Evolutionary conservation across 1,140 invertebrate species (phyloP).

Genomic region (Helicoverpa armigera): DNA sequence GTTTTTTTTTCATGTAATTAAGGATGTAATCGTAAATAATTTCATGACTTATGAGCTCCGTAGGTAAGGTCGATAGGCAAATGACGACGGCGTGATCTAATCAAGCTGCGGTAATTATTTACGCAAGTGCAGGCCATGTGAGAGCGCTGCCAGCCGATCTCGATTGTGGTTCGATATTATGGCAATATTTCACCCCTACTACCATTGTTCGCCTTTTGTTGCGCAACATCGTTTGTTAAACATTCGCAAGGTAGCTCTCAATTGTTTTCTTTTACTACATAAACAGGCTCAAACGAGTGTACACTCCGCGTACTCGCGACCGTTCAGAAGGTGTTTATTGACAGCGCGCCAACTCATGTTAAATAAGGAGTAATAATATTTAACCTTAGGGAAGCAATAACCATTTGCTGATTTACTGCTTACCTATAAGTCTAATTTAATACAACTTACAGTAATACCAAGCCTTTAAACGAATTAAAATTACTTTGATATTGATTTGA

Average conservation of each 20-base stretch:
- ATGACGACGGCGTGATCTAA: constrained; percentile 20
- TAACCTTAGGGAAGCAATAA: not conserved
- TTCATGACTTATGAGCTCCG: not conserved
- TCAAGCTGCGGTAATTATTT: constrained; percentile 42
- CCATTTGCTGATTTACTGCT: not conserved
- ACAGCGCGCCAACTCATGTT: not conserved
- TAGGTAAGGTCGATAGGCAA: not conserved
- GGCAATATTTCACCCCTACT: constrained; percentile 72
- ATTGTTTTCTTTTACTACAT: constrained; percentile 72
- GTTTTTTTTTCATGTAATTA: not conserved
- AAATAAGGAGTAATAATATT: constrained; percentile 22
- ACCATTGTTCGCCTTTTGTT: constrained; percentile 79
- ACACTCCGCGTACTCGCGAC: not conserved
- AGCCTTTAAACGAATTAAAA: not conserved
- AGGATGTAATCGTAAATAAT: not conserved
- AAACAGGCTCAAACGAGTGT: constrained; percentile 62
- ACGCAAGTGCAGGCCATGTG: constrained; percentile 41
- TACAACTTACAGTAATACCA: not conserved
- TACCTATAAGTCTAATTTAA: not conserved
- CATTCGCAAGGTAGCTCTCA: constrained; percentile 64
- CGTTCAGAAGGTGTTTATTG: constrained; percentile 11
- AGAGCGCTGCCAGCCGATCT: constrained; percentile 33
- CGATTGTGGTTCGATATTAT: constrained; percentile 71
- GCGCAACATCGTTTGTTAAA: constrained; percentile 80
- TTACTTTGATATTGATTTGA: not conserved